phyloP scores from a whole-genome alignment of 2,888 invertebrate species.

The Ophioninae sp. region DNA sequence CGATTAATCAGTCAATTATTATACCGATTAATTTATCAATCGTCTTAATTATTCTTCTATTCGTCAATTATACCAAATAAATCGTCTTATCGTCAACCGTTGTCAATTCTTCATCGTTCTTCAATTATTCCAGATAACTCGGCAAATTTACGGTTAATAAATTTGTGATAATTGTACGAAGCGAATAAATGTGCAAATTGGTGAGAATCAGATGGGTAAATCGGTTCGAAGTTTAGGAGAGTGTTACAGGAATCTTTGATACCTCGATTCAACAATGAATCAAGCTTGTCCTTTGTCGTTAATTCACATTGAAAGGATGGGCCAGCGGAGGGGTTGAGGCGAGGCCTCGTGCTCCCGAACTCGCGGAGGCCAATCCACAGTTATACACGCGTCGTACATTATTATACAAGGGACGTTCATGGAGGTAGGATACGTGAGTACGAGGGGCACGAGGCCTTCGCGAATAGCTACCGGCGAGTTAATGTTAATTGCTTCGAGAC shows the following conservation, averaged over 20 bases:
- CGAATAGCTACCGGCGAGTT: conserved; percentile 60
- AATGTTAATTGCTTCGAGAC: conserved; percentile 64
- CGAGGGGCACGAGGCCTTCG: conserved; percentile 35
- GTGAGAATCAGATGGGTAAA: too few species aligned
- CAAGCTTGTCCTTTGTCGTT: conserved; percentile 48
- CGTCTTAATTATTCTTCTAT: too few species aligned
- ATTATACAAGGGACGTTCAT: conserved; percentile 55
- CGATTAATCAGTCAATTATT: too few species aligned
- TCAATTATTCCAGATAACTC: too few species aligned
- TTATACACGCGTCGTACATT: conserved; percentile 26
- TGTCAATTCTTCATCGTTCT: too few species aligned
- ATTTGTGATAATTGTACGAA: too few species aligned
- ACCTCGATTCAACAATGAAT: conserved; percentile 38
- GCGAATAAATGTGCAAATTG: background rate
- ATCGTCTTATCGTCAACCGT: too few species aligned
- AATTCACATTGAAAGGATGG: conserved; percentile 57
- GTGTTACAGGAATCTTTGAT: background rate
- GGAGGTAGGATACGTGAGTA: conserved; percentile 46
- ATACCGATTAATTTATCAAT: too few species aligned
- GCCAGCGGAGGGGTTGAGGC: conserved; percentile 24
- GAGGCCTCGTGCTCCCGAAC: conserved; percentile 15
- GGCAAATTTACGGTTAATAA: too few species aligned
- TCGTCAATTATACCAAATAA: too few species aligned
- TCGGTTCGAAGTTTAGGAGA: background rate
- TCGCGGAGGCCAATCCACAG: background rate